phyloP scores from a whole-genome alignment of 2,888 invertebrate species.

The Drosophila quasianomalipes region DNA sequence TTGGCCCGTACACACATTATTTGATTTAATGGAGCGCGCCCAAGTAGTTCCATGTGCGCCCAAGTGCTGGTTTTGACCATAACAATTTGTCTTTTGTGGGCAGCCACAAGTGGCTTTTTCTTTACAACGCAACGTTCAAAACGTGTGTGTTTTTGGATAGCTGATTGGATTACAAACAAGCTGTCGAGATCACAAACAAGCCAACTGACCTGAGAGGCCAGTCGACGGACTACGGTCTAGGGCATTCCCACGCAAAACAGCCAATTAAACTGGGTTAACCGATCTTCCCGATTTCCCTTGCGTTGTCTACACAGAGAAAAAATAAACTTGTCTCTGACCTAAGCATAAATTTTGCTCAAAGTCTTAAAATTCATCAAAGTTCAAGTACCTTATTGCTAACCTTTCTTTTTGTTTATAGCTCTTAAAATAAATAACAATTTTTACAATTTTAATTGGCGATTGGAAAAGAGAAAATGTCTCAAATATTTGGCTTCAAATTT shows the following conservation, averaged over 20 bases:
- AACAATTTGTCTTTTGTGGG: conserved; percentile 52
- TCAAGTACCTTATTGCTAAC: background rate
- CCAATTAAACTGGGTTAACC: conserved; percentile 66
- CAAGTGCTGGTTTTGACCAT: conserved; percentile 58
- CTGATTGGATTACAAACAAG: conserved; percentile 60
- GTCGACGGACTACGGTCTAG: conserved; percentile 39
- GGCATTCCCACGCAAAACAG: conserved; percentile 69
- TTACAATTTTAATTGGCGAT: background rate
- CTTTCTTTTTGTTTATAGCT: background rate
- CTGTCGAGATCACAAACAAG: conserved; percentile 16
- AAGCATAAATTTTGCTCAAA: background rate
- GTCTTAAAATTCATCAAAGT: background rate
- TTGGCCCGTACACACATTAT: conserved; percentile 48
- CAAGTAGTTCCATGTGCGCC: conserved; percentile 57
- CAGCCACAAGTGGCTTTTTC: conserved; percentile 36
- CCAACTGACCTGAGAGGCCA: conserved; percentile 13
- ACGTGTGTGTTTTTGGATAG: conserved; percentile 22
- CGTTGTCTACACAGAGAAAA: background rate
- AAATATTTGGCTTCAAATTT: background rate
- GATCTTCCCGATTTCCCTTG: conserved; percentile 46
- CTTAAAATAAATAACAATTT: background rate
- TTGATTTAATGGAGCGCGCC: conserved; percentile 74
- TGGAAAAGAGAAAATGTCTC: background rate
- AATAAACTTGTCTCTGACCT: background rate
- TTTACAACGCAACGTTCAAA: conserved; percentile 23